Conservation (phyloP, 2,113 vertebrate species). For the Emydocephalus ijimae region DNA sequence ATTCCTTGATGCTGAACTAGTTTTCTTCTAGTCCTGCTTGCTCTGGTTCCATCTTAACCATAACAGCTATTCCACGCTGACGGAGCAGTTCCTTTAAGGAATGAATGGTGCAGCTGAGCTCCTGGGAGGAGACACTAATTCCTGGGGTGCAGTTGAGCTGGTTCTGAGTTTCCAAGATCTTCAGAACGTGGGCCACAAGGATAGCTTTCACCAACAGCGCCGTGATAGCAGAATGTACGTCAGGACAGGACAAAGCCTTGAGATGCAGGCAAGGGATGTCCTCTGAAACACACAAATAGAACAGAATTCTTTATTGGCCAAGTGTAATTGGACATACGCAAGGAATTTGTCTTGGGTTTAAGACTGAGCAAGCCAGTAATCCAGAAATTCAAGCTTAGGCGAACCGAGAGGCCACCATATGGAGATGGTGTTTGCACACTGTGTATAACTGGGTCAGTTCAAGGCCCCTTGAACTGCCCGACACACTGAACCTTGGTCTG, state of each 20-base stretch:
- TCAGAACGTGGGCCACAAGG: constrained; percentile 59
- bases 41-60: fast-evolving
- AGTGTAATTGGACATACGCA: neutral
- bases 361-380: neutral
- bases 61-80: constrained; percentile 56
- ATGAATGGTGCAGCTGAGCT: constrained; percentile 55
- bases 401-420: neutral
- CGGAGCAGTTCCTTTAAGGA: constrained; percentile 58
- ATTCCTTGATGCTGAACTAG: neutral
- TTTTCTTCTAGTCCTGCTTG: neutral
- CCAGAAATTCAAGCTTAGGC: neutral
- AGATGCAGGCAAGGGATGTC: constrained; percentile 50
- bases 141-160: fast-evolving
- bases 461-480: neutral
- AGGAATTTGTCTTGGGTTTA: fast-evolving
- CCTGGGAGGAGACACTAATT: constrained; percentile 40
- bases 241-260: constrained; percentile 68
- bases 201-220: constrained; percentile 67
- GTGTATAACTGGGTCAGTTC: neutral
- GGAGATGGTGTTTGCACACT: neutral
- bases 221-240: constrained; percentile 64
- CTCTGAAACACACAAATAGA: constrained; percentile 36
- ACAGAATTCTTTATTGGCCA: neutral
- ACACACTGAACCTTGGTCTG: neutral
- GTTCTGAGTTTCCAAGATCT: constrained; percentile 35